Evolutionary conservation across 2,888 invertebrate species (phyloP), one percentile per base, ranked within the genome.

Genomic region (Phortica magna): DNA sequence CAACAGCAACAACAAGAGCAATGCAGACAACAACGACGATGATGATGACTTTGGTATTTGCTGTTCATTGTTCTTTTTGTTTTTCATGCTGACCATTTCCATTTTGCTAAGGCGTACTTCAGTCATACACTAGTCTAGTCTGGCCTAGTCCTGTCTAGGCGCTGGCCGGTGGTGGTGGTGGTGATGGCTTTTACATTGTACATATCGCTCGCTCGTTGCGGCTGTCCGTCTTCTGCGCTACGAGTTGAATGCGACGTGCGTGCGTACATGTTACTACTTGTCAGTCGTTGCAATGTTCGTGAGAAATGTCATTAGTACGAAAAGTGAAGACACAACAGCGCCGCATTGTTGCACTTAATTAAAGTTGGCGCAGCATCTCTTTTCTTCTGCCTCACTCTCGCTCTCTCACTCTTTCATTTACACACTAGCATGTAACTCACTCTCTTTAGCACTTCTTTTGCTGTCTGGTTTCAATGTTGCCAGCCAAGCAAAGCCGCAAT

Each of bases 231-330:
- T 48, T 48, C 7, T 48, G 48, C 31, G 7, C 61, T 22, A 61
- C 17, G 61, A 61, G 31, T 31, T 61, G 61, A 7, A 61, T 61
- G 55, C n/a, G 55, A 55, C 17, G 22, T 65, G 59, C 64, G 68
- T 17, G 48, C 55, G 39, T 17, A 19, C 59, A 19, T 57, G 65
- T 77, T 64, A 78, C 77, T 78, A 55, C 41, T 77, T 82, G 86
- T 84, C 85, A 78, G 85, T 82, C 80, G 83, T 75, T 78, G 85
- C 78, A 81, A 88, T 82, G 88, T 85, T 85, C 85, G 85, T 85
- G 85, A 85, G 85, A 85, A 85, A 85, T 85, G 85, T 85, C 88
- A 85, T 85, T 85, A 85, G 88, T 88, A 86, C 88, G 81, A 87
- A 70, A 10, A 22, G 41, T 65, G 41, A 65, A 39, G 65, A 65